phyloP scores from a whole-genome alignment of 2,888 invertebrate genomes.

The Augiades crinisus region DNA sequence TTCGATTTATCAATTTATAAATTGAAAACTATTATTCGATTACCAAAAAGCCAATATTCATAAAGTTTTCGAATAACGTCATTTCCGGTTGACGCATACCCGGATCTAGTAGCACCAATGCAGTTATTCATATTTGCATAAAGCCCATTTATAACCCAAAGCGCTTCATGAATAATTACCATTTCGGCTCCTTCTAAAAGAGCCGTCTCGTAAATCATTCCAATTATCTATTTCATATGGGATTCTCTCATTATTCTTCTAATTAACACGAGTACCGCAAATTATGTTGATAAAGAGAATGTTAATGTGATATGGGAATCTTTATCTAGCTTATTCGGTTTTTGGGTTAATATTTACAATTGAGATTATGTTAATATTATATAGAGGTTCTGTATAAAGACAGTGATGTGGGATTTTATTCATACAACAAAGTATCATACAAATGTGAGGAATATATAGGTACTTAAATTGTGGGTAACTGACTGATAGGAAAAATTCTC shows the following conservation, averaged over 20 bases:
- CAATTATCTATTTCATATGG: conserved; percentile 31
- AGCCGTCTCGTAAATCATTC: conserved; percentile 22
- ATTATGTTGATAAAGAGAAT: conserved; percentile 27
- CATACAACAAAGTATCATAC: conserved; percentile 13
- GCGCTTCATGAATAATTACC: conserved; percentile 1
- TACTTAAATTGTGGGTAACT: no score
- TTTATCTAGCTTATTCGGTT: conserved; percentile 34
- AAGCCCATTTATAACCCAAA: conserved; percentile 6
- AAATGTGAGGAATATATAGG: no score
- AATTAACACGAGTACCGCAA: conserved; percentile 33
- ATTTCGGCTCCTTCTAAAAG: conserved; percentile 8
- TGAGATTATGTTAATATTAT: conserved; percentile 22
- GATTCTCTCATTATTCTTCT: conserved; percentile 32
- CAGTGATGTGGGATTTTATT: conserved; percentile 29
- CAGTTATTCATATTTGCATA: conserved; percentile 7
- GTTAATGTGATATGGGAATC: conserved; percentile 36
- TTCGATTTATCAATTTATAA: no score
- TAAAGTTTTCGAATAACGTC: no score
- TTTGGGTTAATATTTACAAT: conserved; percentile 30
- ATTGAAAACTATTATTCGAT: no score
- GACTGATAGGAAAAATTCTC: no score
- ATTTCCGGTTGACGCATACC: background rate
- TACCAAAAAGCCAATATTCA: no score
- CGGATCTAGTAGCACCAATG: conserved; percentile 3
- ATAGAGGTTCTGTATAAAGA: conserved; percentile 8